These are phyloP conservation scores for Menura novaehollandiae DNA, from an alignment of 2,113 vertebrate genomes.

Conservation along the genomic window DNA sequence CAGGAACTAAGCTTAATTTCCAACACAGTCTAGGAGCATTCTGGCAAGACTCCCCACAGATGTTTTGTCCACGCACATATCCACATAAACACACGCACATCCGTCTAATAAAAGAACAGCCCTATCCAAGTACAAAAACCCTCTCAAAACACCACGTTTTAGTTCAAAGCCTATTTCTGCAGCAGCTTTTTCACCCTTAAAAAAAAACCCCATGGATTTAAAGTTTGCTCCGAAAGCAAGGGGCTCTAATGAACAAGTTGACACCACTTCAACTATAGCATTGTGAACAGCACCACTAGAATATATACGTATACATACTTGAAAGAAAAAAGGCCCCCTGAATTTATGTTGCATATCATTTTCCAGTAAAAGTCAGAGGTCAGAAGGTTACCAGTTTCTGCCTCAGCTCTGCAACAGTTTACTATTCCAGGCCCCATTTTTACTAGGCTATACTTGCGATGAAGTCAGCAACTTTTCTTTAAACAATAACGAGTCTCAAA, in stretches of 20 bases:
- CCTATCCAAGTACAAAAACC: not conserved
- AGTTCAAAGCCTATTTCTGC: not conserved
- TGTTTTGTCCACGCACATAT: not conserved
- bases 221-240: conserved; percentile 3
- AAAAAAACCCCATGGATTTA: not conserved
- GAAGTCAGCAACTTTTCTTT: conserved; percentile 76
- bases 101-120: not conserved
- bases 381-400: conserved; percentile 73
- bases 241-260: conserved; percentile 29
- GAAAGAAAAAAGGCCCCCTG: conserved; percentile 70
- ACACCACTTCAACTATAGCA: conserved; percentile 3
- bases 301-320: conserved; percentile 39
- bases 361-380: conserved; percentile 78
- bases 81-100: not conserved
- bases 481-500: conserved; percentile 67
- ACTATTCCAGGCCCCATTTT: conserved; percentile 70
- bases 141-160: not conserved
- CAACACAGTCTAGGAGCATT: not conserved
- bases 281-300: not conserved
- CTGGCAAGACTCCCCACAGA: not conserved
- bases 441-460: conserved; percentile 66
- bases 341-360: conserved; percentile 77
- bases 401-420: conserved; percentile 71
- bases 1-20: not conserved
- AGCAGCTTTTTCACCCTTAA: not conserved